Evolutionary conservation across 2,797 vertebrate species (phyloP).

Genomic region (Leucoraja ocellata): DNA sequence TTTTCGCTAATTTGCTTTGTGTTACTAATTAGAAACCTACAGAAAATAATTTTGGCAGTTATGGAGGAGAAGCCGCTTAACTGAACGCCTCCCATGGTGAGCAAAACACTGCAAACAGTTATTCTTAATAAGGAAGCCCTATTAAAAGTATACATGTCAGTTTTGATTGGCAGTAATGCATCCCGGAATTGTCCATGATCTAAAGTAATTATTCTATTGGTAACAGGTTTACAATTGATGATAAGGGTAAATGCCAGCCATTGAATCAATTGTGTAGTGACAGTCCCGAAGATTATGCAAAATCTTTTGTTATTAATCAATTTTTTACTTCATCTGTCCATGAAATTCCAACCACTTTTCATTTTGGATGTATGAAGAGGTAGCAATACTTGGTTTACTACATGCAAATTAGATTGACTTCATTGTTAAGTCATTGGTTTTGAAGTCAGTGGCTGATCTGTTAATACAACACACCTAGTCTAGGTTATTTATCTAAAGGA

Average conservation of each 20-base stretch:
- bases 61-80: slow-evolving; percentile 22
- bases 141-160: background rate
- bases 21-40: slow-evolving; percentile 34
- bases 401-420: background rate
- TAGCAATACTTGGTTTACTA: background rate
- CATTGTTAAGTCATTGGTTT: background rate
- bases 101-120: slow-evolving; percentile 16
- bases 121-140: slow-evolving; percentile 30
- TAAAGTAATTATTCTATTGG: background rate
- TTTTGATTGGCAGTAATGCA: slow-evolving; percentile 36
- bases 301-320: slow-evolving; percentile 6
- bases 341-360: background rate
- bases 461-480: background rate
- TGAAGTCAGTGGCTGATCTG: background rate
- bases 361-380: background rate
- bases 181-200: background rate
- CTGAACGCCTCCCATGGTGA: slow-evolving; percentile 26
- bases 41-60: slow-evolving; percentile 39
- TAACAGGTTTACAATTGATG: background rate
- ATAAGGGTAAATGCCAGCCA: background rate
- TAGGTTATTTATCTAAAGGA: background rate
- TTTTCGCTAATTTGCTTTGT: slow-evolving; percentile 36
- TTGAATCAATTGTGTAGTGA: slow-evolving; percentile 1
- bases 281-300: slow-evolving; percentile 13
- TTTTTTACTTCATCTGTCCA: background rate